Evolutionary conservation across 92 coral and sea anemone species (phyloP).

Genomic region (Porites cylindrica): DNA sequence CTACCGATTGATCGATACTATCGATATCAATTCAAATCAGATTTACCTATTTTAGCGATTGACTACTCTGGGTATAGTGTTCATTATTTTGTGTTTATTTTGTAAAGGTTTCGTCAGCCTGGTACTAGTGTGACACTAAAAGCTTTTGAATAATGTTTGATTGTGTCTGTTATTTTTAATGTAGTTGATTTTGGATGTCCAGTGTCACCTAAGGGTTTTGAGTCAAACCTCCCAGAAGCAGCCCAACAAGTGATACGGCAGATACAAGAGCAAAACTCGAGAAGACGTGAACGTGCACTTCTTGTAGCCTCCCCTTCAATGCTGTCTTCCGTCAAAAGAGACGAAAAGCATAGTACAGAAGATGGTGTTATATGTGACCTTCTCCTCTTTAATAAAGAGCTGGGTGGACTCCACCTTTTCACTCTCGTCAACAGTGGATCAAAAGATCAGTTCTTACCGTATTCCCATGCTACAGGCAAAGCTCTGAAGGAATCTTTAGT

Average conservation of each 20-base stretch:
- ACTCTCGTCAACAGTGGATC: neutral
- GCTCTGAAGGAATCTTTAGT: constrained; percentile 6
- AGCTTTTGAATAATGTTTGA: neutral
- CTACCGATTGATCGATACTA: too few species aligned
- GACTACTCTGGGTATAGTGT: too few species aligned
- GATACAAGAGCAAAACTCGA: neutral
- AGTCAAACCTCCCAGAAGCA: neutral
- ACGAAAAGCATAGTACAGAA: neutral
- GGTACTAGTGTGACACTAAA: too few species aligned
- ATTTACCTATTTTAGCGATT: too few species aligned
- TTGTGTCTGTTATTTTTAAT: neutral
- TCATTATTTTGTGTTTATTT: too few species aligned
- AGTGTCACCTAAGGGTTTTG: neutral
- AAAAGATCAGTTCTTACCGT: neutral
- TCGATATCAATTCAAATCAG: too few species aligned
- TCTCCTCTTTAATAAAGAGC: neutral
- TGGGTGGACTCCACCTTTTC: constrained; percentile 34
- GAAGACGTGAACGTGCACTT: neutral
- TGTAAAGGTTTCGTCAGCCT: too few species aligned
- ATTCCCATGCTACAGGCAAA: constrained; percentile 1
- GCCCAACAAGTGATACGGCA: neutral
- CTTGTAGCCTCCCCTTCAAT: constrained; percentile 1
- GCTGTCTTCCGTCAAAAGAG: neutral
- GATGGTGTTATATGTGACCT: constrained; percentile 45
- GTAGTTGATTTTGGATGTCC: neutral